Percentiles rank a stretch among this genome's conserved stretches.
phyloP scores from a whole-genome alignment of 2,113 vertebrate genomes.

The Meleagris gallopavo region DNA sequence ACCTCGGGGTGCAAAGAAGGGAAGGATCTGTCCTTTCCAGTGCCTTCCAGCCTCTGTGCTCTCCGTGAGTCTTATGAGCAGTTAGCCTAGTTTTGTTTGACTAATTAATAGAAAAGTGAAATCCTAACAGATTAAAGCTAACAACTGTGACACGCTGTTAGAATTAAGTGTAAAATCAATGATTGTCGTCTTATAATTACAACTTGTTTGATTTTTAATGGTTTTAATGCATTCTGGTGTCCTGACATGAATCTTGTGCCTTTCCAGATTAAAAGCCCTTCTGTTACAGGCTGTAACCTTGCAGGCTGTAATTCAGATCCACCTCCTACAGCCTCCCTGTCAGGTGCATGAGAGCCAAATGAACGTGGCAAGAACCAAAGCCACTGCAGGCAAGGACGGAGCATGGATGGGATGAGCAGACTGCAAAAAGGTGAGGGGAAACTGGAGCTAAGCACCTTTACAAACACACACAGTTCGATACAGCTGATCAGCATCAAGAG shows the following conservation, averaged over 20 bases:
- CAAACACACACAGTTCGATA: background rate
- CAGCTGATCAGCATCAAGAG: background rate
- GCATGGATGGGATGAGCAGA: background rate
- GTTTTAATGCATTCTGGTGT: background rate
- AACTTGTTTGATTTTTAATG: background rate
- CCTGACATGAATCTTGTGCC: background rate
- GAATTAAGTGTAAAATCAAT: background rate
- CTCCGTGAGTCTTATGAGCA: background rate
- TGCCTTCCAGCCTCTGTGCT: background rate
- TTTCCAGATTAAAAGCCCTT: background rate
- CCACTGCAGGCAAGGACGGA: background rate
- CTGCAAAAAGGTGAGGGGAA: background rate
- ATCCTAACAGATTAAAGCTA: background rate
- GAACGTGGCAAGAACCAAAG: background rate
- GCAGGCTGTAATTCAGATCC: background rate
- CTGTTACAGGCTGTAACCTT: background rate
- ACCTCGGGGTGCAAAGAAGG: too few relatives aligned
- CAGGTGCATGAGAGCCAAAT: background rate
- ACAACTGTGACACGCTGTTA: background rate
- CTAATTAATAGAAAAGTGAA: background rate
- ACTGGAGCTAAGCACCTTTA: background rate
- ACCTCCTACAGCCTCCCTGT: background rate
- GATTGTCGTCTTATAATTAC: background rate
- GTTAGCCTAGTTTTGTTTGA: background rate
- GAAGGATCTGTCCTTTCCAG: background rate